A percentile compares a stretch with the other conserved stretches of the same genome.
Evolutionary conservation across 2,888 invertebrate species (phyloP).

Genomic region (Epinotia ramella): DNA sequence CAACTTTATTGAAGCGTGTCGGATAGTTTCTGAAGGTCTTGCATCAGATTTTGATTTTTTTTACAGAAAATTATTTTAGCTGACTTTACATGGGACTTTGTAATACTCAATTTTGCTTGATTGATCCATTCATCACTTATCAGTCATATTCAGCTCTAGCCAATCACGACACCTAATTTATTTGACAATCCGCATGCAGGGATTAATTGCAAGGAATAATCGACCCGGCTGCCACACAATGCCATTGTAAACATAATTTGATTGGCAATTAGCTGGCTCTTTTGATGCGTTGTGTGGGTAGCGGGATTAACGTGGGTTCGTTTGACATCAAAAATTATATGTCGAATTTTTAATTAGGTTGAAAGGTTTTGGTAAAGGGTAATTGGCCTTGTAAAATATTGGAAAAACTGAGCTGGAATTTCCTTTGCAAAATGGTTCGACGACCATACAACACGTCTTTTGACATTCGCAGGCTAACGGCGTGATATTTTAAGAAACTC

Average conservation of each 20-base stretch:
- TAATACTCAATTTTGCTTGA: conserved; percentile 10
- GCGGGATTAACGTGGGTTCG: conserved; percentile 45
- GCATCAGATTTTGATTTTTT: neutral
- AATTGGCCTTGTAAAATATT: neutral
- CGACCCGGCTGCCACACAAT: conserved; percentile 55
- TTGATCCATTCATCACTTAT: conserved; percentile 24
- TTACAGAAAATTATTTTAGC: neutral
- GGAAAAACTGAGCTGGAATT: no score
- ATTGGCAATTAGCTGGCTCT: conserved; percentile 62
- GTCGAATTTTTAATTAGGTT: neutral
- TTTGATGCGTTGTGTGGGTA: conserved; percentile 56
- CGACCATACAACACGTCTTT: no score
- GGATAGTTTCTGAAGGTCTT: no score
- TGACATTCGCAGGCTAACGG: no score
- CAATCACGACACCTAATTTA: conserved; percentile 46
- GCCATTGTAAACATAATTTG: conserved; percentile 60
- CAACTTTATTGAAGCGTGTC: no score
- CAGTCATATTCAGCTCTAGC: conserved; percentile 41
- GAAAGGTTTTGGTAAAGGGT: neutral
- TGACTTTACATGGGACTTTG: neutral
- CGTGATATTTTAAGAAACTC: no score
- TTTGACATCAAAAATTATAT: neutral
- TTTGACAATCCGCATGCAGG: conserved; percentile 46
- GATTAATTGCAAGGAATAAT: conserved; percentile 57
- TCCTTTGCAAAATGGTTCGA: no score